Base-by-base conservation (phyloP, 2,888 invertebrate genomes). In the Octodonta nipae region DNA sequence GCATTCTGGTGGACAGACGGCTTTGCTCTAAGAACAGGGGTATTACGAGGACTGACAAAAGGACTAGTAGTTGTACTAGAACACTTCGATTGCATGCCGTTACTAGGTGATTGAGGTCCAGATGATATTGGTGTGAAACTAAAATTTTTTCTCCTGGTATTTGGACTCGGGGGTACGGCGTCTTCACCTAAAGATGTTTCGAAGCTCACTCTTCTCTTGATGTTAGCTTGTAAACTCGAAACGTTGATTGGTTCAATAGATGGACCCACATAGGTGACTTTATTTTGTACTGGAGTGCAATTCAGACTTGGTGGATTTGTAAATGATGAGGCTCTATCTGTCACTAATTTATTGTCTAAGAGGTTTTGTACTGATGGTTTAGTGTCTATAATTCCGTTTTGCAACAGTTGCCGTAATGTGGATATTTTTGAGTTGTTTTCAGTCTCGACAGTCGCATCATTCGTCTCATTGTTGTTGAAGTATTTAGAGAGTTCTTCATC, bases 71-170 rank as follows among this genome's bases (percentile, higher is more conserved):
- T 76, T 1, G 77, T 75, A 44, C 78, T 79, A 41, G 73, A 75
- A 14, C 69, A 66, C 45, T 70, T 71, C 2, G 71, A 71, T 13
- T 66, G 65, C 12, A 62, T 58, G 7, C 64, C 65, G 22, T 11
- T 11, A 35, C 49, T 50, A 2, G 78, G 77, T 2, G 77, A 77
- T 47, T 73, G 73, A 26, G 78, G 74, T n/a, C 75, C 76, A 5
- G 83, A 83, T 17, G 85, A 84, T 52, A 88, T 88, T 0, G 87
- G 87, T 15, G 81, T 80, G 52, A 88, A 88, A 57, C 79, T 84
- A 55, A 83, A 87, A 52, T 81, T 79, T 54, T 81, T 77, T 28
- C 81, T 72, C 38, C 79, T 68, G 26, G 81, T 76, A 40, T 80
- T 83, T 6, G 81, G 82, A 63, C 80, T 80, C 41, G 78, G 77